Evolutionary conservation across 2,797 vertebrate genomes (phyloP).

Genomic region (Aeoliscus strigatus): DNA sequence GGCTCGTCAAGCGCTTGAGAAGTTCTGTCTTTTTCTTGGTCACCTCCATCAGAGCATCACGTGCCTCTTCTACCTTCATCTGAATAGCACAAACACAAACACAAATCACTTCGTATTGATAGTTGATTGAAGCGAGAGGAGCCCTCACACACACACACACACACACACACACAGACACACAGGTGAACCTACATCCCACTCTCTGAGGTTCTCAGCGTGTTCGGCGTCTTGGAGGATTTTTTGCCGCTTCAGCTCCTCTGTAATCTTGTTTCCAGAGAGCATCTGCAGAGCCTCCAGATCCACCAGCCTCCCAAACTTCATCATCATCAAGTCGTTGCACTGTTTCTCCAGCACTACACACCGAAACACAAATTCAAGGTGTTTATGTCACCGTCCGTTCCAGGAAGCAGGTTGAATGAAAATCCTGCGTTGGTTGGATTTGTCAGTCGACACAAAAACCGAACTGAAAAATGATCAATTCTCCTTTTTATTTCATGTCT

Average conservation of each 20-base stretch:
- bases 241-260: slow-evolving; percentile 83
- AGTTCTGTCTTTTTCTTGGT: slow-evolving; percentile 76
- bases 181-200: slow-evolving; percentile 70
- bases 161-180: slow-evolving; percentile 5
- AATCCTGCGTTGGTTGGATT: background rate
- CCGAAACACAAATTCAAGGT: slow-evolving; percentile 3
- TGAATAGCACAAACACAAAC: slow-evolving; percentile 43
- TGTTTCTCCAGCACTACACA: slow-evolving; percentile 73
- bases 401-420: too few relatives aligned
- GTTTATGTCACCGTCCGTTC: background rate
- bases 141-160: slow-evolving; percentile 1
- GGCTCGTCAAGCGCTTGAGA: slow-evolving; percentile 65
- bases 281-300: slow-evolving; percentile 85
- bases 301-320: slow-evolving; percentile 84
- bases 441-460: background rate
- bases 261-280: slow-evolving; percentile 71
- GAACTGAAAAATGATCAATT: background rate
- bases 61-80: slow-evolving; percentile 71
- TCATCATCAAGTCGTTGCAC: slow-evolving; percentile 79
- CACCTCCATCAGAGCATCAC: slow-evolving; percentile 66
- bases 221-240: slow-evolving; percentile 67
- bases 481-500: background rate
- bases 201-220: slow-evolving; percentile 69
- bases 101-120: background rate
- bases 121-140: background rate